Conservation (phyloP, 2,888 invertebrate genomes). For the Chironomus tentans region DNA sequence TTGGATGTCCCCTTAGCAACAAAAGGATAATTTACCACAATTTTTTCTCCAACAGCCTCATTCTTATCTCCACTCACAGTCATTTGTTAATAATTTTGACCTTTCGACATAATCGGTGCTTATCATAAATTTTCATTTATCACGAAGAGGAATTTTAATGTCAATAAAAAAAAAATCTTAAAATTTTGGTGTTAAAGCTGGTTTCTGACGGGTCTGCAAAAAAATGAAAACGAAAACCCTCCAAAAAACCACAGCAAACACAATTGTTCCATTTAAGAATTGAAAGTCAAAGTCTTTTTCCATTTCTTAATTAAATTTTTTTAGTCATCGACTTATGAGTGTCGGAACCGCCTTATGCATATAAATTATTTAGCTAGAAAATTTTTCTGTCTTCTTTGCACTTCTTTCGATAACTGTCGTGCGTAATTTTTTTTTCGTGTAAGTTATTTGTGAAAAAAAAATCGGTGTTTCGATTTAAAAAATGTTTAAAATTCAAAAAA, state of each 20-base stretch:
- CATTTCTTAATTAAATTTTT: not conserved
- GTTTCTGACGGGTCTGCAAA: too few species aligned
- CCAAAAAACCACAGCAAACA: not conserved
- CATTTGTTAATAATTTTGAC: not conserved
- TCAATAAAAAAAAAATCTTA: too few species aligned
- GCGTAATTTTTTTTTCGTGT: not conserved
- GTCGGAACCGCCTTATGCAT: not conserved
- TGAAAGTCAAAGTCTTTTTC: not conserved
- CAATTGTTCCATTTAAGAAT: not conserved
- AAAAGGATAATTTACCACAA: not conserved
- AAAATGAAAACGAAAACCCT: too few species aligned
- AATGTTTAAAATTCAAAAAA: constrained; percentile 8
- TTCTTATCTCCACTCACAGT: too few species aligned
- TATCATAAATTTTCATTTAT: not conserved
- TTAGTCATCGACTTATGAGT: not conserved
- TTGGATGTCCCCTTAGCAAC: not conserved
- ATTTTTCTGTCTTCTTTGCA: not conserved
- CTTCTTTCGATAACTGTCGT: not conserved
- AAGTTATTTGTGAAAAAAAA: not conserved
- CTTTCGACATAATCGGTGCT: not conserved
- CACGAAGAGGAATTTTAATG: not conserved
- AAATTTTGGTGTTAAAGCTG: too few species aligned
- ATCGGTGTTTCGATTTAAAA: not conserved
- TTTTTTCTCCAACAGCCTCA: not conserved
- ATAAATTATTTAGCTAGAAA: not conserved